These are phyloP conservation scores for Eulithis testata DNA, from an alignment of 2,888 invertebrate species.

Conservation along the genomic window DNA sequence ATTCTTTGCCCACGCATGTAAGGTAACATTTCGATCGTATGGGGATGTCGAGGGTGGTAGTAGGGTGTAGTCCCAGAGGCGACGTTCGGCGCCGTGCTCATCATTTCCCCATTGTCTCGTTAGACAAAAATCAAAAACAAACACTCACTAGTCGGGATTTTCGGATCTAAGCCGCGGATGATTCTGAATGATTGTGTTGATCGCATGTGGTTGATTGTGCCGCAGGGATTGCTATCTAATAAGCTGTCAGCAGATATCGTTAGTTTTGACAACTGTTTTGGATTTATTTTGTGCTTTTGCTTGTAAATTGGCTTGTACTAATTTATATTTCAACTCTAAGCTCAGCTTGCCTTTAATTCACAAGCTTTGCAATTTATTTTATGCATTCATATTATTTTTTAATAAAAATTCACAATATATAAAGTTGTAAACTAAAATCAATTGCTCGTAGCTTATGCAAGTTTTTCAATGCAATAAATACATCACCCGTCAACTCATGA, in stretches of 20 bases:
- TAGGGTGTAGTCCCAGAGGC: constrained; percentile 82
- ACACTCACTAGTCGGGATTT: constrained; percentile 77
- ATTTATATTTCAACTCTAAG: background rate
- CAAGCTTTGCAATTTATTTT: background rate
- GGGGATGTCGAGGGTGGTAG: constrained; percentile 57
- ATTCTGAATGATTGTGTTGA: constrained; percentile 73
- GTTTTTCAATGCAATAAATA: constrained; percentile 26
- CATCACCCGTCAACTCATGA: constrained; percentile 50
- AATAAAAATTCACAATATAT: background rate
- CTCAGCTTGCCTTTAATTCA: background rate
- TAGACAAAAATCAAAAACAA: constrained; percentile 85
- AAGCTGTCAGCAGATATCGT: constrained; percentile 52
- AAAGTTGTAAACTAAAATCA: background rate
- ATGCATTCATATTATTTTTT: too few species aligned
- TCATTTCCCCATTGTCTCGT: constrained; percentile 85
- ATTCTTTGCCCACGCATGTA: constrained; percentile 54
- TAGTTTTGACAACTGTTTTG: constrained; percentile 35
- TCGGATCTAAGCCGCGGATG: constrained; percentile 75
- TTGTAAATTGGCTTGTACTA: constrained; percentile 24
- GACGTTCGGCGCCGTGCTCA: constrained; percentile 78
- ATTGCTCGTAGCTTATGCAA: background rate
- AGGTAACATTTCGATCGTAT: constrained; percentile 58
- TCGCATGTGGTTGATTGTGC: constrained; percentile 68
- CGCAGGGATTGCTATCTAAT: constrained; percentile 57
- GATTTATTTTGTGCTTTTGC: constrained; percentile 30